Conservation (phyloP, 2,888 invertebrate genomes). For the Tineola bisselliella region DNA sequence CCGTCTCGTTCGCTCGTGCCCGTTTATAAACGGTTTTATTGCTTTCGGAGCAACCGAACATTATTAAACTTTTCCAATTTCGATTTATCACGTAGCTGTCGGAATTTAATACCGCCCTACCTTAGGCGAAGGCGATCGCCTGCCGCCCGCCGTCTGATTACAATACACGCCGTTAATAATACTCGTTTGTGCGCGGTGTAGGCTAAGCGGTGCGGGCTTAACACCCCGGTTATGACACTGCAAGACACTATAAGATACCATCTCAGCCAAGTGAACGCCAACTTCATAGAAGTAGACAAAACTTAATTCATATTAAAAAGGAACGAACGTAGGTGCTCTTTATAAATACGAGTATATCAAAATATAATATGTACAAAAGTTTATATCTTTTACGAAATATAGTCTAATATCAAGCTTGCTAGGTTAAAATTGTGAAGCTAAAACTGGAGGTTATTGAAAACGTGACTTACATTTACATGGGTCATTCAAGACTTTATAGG, state of each 20-base stretch:
- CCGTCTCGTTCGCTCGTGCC: slow-evolving; percentile 66
- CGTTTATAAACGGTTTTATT: slow-evolving; percentile 70
- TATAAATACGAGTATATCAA: no score
- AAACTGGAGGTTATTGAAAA: slow-evolving; percentile 68
- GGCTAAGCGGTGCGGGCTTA: not conserved
- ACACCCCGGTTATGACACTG: not conserved
- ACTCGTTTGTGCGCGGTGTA: slow-evolving; percentile 20
- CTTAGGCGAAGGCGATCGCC: slow-evolving; percentile 67
- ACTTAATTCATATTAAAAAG: not conserved
- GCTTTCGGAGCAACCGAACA: slow-evolving; percentile 70
- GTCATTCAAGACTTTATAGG: slow-evolving; percentile 13
- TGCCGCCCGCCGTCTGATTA: slow-evolving; percentile 67
- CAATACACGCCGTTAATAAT: slow-evolving; percentile 69
- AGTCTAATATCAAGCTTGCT: slow-evolving; percentile 51
- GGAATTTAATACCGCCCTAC: slow-evolving; percentile 70
- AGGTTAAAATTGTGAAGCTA: slow-evolving; percentile 66
- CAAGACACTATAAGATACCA: not conserved
- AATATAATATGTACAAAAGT: not conserved
- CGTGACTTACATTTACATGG: slow-evolving; percentile 64
- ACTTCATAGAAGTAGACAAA: not conserved
- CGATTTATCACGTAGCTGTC: slow-evolving; percentile 70
- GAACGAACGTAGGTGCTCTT: not conserved
- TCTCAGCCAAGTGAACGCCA: no score
- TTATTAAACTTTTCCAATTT: slow-evolving; percentile 71
- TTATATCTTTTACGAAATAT: slow-evolving; percentile 30